Conservation (phyloP, 2,888 invertebrate species). For the Tryphoninae sp. region DNA sequence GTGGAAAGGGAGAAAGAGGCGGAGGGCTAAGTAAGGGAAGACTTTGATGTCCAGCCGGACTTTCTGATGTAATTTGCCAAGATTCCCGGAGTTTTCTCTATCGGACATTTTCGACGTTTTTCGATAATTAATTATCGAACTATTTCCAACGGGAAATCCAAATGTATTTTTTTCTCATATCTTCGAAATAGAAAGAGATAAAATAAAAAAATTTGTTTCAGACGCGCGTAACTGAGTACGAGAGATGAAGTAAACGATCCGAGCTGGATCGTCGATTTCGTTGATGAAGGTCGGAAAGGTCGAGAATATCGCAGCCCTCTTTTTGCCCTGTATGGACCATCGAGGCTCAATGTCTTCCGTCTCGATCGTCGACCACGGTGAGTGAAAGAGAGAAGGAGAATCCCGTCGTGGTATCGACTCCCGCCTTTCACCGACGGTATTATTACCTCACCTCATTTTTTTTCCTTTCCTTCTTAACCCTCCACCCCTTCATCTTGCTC, state of each 20-base stretch:
- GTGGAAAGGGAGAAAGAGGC: not conserved
- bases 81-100: not conserved
- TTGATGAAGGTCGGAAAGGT: constrained; percentile 55
- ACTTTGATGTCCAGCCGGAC: constrained; percentile 8
- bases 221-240: not conserved
- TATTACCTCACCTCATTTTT: constrained; percentile 58
- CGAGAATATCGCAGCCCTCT: constrained; percentile 48
- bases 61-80: constrained; percentile 47
- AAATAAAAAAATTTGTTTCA: not conserved
- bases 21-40: not conserved
- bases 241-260: constrained; percentile 24
- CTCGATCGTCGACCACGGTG: constrained; percentile 36
- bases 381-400: constrained; percentile 21
- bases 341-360: constrained; percentile 45
- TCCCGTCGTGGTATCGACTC: constrained; percentile 59
- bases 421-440: constrained; percentile 60
- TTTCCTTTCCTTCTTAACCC: constrained; percentile 20
- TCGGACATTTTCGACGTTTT: constrained; percentile 3
- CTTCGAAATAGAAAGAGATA: not conserved
- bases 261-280: constrained; percentile 27
- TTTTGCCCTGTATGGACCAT: not conserved
- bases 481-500: constrained; percentile 28
- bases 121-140: constrained; percentile 32
- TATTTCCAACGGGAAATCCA: no score
- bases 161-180: no score